Evolutionary conservation across 2,113 vertebrate genomes (phyloP).

Genomic region (Callospermophilus lateralis): DNA sequence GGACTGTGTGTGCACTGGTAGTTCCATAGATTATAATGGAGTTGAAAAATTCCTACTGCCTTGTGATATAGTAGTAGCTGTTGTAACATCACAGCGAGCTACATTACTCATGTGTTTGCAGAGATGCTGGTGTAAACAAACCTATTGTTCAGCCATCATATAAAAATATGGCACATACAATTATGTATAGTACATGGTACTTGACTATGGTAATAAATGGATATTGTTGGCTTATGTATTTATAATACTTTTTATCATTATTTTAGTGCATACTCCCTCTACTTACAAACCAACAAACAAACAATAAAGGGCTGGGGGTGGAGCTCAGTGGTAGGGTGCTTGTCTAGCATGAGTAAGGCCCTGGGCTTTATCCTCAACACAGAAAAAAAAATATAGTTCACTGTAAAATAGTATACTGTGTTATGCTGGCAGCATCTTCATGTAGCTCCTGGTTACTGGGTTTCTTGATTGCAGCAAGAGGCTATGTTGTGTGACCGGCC

Average conservation of each 20-base stretch:
- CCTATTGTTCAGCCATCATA: not conserved
- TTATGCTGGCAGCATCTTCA: not conserved
- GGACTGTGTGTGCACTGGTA: not conserved
- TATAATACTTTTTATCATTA: not conserved
- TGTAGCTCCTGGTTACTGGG: not conserved
- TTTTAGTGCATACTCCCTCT: not conserved
- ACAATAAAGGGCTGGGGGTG: not conserved
- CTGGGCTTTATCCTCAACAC: not conserved
- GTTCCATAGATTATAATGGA: not conserved
- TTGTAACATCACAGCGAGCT: not conserved
- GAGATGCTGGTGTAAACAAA: no score
- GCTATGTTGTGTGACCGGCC: not conserved
- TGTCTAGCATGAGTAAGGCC: not conserved
- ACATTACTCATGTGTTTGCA: not conserved
- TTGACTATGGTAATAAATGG: not conserved
- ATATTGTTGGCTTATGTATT: not conserved
- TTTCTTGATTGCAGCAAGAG: not conserved
- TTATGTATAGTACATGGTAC: no score
- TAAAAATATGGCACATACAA: not conserved
- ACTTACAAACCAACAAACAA: not conserved
- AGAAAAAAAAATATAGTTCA: not conserved
- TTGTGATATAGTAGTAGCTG: no score
- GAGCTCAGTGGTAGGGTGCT: not conserved
- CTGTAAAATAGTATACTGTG: not conserved
- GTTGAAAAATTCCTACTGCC: not conserved